A percentile compares a stretch with the other conserved stretches of the same genome.
These are phyloP conservation scores for Pleuronectes platessa DNA, from an alignment of 2,113 vertebrate species.

Conservation along the genomic window DNA sequence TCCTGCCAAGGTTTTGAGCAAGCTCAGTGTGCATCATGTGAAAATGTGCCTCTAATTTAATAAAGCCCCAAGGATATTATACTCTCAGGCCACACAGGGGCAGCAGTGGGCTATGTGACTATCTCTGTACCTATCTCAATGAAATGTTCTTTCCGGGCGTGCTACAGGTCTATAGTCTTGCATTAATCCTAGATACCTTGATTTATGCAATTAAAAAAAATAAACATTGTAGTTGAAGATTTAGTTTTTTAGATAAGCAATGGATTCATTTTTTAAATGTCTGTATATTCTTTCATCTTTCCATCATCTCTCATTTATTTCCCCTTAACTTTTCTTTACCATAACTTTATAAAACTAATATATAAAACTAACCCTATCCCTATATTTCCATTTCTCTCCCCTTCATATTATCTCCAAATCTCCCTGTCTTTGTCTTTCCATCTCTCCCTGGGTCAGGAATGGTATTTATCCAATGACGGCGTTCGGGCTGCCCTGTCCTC, in stretches of 20 bases:
- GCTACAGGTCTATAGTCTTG: not conserved
- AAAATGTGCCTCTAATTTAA: not conserved
- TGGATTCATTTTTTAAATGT: not conserved
- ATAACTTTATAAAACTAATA: too few relatives aligned
- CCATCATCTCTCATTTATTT: too few relatives aligned
- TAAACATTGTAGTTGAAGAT: not conserved
- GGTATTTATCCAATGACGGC: slow-evolving; percentile 96
- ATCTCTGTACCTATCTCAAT: not conserved
- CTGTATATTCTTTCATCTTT: not conserved
- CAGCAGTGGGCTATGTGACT: slow-evolving; percentile 34
- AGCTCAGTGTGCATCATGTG: not conserved
- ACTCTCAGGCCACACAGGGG: slow-evolving; percentile 48
- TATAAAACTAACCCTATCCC: too few relatives aligned
- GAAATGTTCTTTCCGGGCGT: too few relatives aligned
- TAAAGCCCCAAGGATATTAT: not conserved
- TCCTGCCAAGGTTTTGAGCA: slow-evolving; percentile 78
- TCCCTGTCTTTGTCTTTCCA: slow-evolving; percentile 4
- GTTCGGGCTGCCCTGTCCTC: slow-evolving; percentile 91
- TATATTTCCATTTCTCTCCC: too few relatives aligned
- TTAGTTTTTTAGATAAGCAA: not conserved
- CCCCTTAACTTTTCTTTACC: too few relatives aligned
- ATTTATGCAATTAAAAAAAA: not conserved
- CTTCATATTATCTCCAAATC: not conserved
- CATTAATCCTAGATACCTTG: not conserved
- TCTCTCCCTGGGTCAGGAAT: slow-evolving; percentile 83